Percentiles rank a stretch among this genome's conserved stretches.
Conservation (phyloP, 2,113 vertebrate species). For the Silurus meridionalis region DNA sequence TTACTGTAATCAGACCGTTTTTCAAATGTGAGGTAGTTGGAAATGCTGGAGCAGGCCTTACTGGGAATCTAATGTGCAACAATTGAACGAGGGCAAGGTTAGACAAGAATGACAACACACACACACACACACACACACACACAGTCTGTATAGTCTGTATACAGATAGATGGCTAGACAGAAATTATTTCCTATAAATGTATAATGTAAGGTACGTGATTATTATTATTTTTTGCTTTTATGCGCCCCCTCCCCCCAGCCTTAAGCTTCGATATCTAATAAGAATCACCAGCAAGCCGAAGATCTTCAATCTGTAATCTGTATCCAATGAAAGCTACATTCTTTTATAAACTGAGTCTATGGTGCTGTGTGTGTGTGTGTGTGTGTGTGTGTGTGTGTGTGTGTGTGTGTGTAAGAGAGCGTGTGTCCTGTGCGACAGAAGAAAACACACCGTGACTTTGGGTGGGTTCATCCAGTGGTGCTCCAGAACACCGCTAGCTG, state of each 20-base stretch:
- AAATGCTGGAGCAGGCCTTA: constrained; percentile 38
- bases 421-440: constrained; percentile 18
- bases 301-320: not conserved
- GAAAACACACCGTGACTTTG: constrained; percentile 85
- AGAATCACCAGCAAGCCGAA: constrained; percentile 29
- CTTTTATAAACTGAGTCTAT: constrained; percentile 7
- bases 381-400: constrained; percentile 16
- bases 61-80: constrained; percentile 41
- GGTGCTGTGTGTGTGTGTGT: constrained; percentile 11
- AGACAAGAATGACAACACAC: constrained; percentile 7
- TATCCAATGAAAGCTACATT: constrained; percentile 17
- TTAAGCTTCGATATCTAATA: not conserved
- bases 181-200: no score
- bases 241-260: no score
- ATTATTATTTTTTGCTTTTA: no score
- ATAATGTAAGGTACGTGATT: not conserved
- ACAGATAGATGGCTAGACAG: no score
- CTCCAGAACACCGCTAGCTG: constrained; percentile 74
- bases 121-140: constrained; percentile 2
- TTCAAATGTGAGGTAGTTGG: constrained; percentile 50
- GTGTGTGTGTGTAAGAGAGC: constrained; percentile 10
- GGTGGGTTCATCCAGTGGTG: constrained; percentile 92
- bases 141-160: not conserved
- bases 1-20: constrained; percentile 41
- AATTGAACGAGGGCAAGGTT: constrained; percentile 40